These are phyloP conservation scores for Clusia tigrina DNA, from an alignment of 2,888 invertebrate species.

Conservation along the genomic window DNA sequence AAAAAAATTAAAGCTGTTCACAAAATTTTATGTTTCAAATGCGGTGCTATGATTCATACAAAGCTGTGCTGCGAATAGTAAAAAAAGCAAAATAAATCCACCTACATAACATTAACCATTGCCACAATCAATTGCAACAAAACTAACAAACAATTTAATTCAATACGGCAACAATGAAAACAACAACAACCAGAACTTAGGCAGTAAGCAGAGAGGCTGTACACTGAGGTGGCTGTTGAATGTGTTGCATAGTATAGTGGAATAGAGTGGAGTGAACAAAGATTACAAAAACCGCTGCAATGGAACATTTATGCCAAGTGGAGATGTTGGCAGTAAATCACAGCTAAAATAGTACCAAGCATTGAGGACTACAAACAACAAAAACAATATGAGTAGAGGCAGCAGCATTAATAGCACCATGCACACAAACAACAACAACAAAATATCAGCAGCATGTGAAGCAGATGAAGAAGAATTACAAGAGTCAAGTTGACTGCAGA, in stretches of 20 bases:
- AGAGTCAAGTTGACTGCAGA: slow-evolving; percentile 33
- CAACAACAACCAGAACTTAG: slow-evolving; percentile 37
- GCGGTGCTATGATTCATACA: not conserved
- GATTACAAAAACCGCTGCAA: slow-evolving; percentile 35
- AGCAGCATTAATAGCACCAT: not conserved
- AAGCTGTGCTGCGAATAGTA: slow-evolving; percentile 19
- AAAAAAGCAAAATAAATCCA: slow-evolving; percentile 36
- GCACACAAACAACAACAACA: slow-evolving; percentile 21
- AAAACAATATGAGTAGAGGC: slow-evolving; percentile 10
- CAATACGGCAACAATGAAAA: slow-evolving; percentile 50
- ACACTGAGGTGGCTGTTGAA: too few species aligned
- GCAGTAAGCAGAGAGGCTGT: slow-evolving; percentile 35
- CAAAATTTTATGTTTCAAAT: not conserved
- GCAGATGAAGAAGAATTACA: slow-evolving; percentile 21
- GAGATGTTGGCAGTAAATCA: slow-evolving; percentile 60
- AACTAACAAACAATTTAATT: slow-evolving; percentile 63
- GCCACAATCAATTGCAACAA: slow-evolving; percentile 56
- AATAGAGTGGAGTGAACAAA: too few species aligned
- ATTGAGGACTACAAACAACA: slow-evolving; percentile 9
- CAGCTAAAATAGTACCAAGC: slow-evolving; percentile 32
- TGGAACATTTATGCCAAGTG: slow-evolving; percentile 61
- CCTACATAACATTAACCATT: slow-evolving; percentile 49
- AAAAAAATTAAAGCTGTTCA: not conserved
- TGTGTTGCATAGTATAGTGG: too few species aligned
- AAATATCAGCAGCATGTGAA: too few species aligned